Base-by-base conservation (phyloP, 2,797 vertebrate species). In the Oreochromis grahami region DNA sequence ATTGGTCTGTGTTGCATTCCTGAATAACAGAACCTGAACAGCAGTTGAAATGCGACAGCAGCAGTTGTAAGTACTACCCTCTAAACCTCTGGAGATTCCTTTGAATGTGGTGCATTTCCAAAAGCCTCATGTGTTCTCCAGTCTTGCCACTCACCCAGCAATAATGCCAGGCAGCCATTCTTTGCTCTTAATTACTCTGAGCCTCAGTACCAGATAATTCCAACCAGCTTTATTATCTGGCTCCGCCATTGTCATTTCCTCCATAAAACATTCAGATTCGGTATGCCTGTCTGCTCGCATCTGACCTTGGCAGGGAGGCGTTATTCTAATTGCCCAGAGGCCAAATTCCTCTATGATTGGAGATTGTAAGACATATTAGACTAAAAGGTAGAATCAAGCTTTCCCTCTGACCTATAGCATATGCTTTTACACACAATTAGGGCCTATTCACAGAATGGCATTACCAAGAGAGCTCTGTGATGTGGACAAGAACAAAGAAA, bases 61-160 rank as follows among this genome's bases (percentile, higher is more conserved):
- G 80, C 77, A 36, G 82, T 84, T 83, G 70, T 26, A 26, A 63
- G 76, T 34, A 12, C 26, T 12, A 26, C 60, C 24, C 58, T 34
- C 43, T 48, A 78, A 32, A 81, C 81, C 90, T 87, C 86, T 5
- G 41, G 90, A 87, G 91, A 90, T 68, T 53, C 83, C n/a, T 76
- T 77, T 38, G 17, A 84, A 87, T 87, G 68, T 78, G 87, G 45
- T 80, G 38, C 7, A 55, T 79, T 86, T 88, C 86, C 88, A 87
- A 76, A 89, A 93, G 92, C 91, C 93, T 93, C 93, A 95, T 93
- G 94, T 96, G 95, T 87, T 91, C 79, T 72, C 81, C 87, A 77
- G 87, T 90, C 85, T 85, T 80, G 86, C 89, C 14, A 41, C 84
- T 95, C 92, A 91, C 91, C 89, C 88, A 87, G 92, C 89, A 90